These are phyloP conservation scores for Nipponia nippon DNA, from an alignment of 2,113 vertebrate species.

Conservation along the genomic window DNA sequence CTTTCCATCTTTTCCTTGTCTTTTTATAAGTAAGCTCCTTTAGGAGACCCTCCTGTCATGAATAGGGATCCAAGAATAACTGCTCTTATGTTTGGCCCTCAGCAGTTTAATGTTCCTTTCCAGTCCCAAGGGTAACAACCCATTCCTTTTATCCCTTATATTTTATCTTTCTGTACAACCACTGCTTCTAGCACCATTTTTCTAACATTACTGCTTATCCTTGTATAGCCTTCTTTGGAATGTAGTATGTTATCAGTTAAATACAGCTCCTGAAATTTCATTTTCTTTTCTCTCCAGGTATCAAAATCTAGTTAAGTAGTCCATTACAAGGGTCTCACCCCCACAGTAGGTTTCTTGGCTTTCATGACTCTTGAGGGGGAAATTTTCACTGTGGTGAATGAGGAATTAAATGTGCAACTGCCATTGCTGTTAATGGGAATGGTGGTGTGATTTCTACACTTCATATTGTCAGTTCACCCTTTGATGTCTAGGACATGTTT, in stretches of 20 bases:
- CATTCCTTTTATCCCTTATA: slow-evolving; percentile 35
- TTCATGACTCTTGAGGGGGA: slow-evolving; percentile 41
- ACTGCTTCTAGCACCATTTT: slow-evolving; percentile 14
- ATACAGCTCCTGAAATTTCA: slow-evolving; percentile 47
- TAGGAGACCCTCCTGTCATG: background rate
- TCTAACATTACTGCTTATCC: slow-evolving; percentile 10
- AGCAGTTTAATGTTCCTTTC: slow-evolving; percentile 29
- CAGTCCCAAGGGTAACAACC: background rate
- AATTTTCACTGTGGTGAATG: slow-evolving; percentile 24
- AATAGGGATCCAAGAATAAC: slow-evolving; percentile 40
- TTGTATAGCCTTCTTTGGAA: background rate
- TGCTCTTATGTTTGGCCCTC: background rate
- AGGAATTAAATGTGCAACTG: slow-evolving; percentile 24
- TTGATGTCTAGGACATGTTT: background rate
- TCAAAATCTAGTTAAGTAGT: slow-evolving; percentile 52
- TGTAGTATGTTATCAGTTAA: slow-evolving; percentile 39
- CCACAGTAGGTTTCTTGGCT: background rate
- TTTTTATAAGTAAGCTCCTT: background rate
- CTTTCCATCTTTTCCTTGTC: background rate
- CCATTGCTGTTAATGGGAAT: slow-evolving; percentile 4
- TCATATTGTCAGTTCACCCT: background rate
- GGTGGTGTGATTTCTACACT: background rate
- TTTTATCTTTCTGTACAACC: slow-evolving; percentile 32
- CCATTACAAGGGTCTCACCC: slow-evolving; percentile 34
- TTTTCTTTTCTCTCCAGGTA: slow-evolving; percentile 51